Evolutionary conservation across 2,888 invertebrate genomes (phyloP).

Genomic region (Netelia inedita): DNA sequence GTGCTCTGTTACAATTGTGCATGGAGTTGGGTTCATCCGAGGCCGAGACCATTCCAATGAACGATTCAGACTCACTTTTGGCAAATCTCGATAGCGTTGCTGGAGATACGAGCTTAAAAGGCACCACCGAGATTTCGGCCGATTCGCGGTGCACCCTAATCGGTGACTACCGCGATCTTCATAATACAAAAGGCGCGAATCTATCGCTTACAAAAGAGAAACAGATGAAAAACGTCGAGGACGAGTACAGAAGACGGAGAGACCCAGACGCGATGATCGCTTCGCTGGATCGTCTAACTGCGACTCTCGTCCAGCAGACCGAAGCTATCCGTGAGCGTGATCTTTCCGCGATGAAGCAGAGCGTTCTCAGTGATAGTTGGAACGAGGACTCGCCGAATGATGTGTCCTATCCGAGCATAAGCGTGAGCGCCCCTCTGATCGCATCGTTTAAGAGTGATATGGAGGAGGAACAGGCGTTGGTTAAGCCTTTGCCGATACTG

Average conservation of each 20-base stretch:
- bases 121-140: neutral
- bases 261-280: slow-evolving; percentile 90
- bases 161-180: neutral
- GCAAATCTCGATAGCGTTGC: neutral
- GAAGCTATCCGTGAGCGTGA: slow-evolving; percentile 87
- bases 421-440: slow-evolving; percentile 90
- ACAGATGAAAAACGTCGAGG: slow-evolving; percentile 71
- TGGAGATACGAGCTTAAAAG: slow-evolving; percentile 1
- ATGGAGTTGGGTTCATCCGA: slow-evolving; percentile 73
- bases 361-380: slow-evolving; percentile 89
- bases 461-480: slow-evolving; percentile 75
- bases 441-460: slow-evolving; percentile 89
- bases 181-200: neutral
- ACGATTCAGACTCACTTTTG: slow-evolving; percentile 15
- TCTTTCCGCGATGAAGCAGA: slow-evolving; percentile 82
- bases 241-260: slow-evolving; percentile 85
- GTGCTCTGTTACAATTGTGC: slow-evolving; percentile 78
- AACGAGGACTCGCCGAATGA: slow-evolving; percentile 93
- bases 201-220: neutral
- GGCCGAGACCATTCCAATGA: slow-evolving; percentile 48
- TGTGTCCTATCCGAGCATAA: slow-evolving; percentile 93
- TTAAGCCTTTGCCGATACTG: slow-evolving; percentile 68
- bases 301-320: slow-evolving; percentile 89
- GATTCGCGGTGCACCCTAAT: neutral
- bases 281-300: slow-evolving; percentile 89